phyloP scores from a whole-genome alignment of 1,140 invertebrate species.

The Leptoteleia sp. region DNA sequence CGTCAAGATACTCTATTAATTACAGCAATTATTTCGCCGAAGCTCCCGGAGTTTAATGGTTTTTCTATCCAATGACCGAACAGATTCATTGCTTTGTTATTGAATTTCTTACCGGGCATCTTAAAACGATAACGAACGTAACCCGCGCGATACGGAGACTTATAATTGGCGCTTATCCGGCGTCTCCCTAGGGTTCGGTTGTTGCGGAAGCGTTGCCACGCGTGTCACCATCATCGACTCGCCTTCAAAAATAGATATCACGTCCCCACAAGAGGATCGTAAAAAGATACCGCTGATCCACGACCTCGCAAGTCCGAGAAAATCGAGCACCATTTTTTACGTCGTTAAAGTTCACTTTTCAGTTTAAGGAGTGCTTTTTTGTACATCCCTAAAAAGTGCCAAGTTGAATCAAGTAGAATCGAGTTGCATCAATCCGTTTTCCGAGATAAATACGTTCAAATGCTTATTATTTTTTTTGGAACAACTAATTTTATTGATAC shows the following conservation, averaged over 20 bases:
- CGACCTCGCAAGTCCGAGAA: constrained; percentile 7
- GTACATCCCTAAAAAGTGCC: no score
- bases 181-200: constrained; percentile 55
- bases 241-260: constrained; percentile 43
- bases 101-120: constrained; percentile 72
- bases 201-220: constrained; percentile 48
- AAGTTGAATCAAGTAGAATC: no score
- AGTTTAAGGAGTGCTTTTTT: neutral
- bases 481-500: no score
- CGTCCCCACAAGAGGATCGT: constrained; percentile 26
- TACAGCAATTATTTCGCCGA: constrained; percentile 18
- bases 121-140: constrained; percentile 72
- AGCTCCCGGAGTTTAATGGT: constrained; percentile 62
- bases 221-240: constrained; percentile 36
- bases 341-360: constrained; percentile 1
- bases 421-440: no score
- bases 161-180: constrained; percentile 76
- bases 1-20: constrained; percentile 13
- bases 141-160: constrained; percentile 71
- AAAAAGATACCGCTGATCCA: constrained; percentile 35
- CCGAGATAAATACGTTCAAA: no score
- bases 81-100: constrained; percentile 70
- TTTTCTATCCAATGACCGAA: constrained; percentile 60
- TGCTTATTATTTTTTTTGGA: no score
- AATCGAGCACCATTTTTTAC: constrained; percentile 16